phyloP scores from a whole-genome alignment of 2,113 vertebrate genomes.

The Marmota monax region DNA sequence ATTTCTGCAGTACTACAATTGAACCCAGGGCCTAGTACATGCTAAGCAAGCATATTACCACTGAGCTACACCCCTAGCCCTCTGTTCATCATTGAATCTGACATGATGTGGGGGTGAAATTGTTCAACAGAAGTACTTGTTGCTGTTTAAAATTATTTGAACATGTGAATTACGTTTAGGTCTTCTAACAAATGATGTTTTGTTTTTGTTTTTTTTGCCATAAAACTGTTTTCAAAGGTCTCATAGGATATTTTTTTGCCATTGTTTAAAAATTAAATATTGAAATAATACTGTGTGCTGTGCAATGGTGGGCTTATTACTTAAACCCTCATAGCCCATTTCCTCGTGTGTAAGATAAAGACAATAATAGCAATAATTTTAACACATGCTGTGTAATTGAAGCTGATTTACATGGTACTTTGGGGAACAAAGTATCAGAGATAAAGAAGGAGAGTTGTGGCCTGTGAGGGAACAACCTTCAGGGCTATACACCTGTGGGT shows the following conservation, averaged over 20 bases:
- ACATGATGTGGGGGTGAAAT: background rate
- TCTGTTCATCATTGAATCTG: background rate
- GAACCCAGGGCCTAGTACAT: background rate
- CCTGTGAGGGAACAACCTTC: background rate
- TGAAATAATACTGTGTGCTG: background rate
- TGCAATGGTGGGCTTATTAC: background rate
- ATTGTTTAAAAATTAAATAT: constrained; percentile 46
- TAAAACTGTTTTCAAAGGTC: background rate
- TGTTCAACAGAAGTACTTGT: background rate
- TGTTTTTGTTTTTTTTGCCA: background rate
- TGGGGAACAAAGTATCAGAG: background rate
- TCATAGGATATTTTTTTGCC: background rate
- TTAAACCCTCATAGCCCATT: background rate
- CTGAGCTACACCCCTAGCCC: background rate
- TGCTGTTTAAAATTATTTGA: background rate
- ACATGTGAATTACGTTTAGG: background rate
- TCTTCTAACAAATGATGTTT: background rate
- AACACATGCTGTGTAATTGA: constrained; percentile 17
- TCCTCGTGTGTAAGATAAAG: constrained; percentile 50
- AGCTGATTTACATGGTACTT: background rate
- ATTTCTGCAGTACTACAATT: background rate
- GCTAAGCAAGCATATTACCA: background rate
- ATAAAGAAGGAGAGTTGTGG: background rate
- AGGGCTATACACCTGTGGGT: background rate
- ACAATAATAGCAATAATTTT: background rate